phyloP scores from a whole-genome alignment of 1,140 invertebrate genomes.

The Nylanderia fulva region DNA sequence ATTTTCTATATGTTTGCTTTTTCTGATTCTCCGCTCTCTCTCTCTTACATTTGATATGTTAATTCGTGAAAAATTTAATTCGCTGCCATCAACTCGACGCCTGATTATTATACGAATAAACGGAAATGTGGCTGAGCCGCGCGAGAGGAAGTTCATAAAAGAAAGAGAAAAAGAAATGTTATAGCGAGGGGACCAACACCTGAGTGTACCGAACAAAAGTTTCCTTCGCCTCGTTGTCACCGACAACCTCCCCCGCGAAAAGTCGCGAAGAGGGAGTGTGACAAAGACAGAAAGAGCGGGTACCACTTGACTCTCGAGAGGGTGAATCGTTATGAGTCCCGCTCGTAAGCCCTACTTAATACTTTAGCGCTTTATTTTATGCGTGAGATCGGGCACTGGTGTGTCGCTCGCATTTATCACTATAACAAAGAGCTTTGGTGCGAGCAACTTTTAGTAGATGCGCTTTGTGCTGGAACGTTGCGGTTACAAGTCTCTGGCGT shows the following conservation, averaged over 20 bases:
- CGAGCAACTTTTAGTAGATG: slow-evolving; percentile 51
- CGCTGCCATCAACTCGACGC: background rate
- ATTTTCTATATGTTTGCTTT: background rate
- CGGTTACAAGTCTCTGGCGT: background rate
- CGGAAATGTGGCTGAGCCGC: background rate
- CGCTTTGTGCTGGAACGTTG: slow-evolving; percentile 31
- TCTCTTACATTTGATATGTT: background rate
- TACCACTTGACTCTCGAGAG: slow-evolving; percentile 77
- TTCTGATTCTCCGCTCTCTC: background rate
- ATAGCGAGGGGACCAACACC: slow-evolving; percentile 45
- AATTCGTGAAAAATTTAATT: slow-evolving; percentile 22
- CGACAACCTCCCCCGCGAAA: slow-evolving; percentile 53
- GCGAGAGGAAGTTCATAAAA: slow-evolving; percentile 41
- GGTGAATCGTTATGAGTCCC: slow-evolving; percentile 79
- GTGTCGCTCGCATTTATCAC: slow-evolving; percentile 77
- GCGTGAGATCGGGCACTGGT: slow-evolving; percentile 71
- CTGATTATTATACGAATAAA: slow-evolving; percentile 45
- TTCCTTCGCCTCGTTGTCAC: slow-evolving; percentile 70
- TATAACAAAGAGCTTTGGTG: slow-evolving; percentile 70
- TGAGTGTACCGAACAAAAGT: slow-evolving; percentile 71
- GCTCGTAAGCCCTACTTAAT: slow-evolving; percentile 78
- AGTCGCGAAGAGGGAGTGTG: slow-evolving; percentile 35
- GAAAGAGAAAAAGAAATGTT: slow-evolving; percentile 19
- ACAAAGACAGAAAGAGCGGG: slow-evolving; percentile 58
- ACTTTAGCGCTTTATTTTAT: slow-evolving; percentile 79